Conservation (phyloP, 2,888 invertebrate genomes). For the Drosophila parthenogenetica region DNA sequence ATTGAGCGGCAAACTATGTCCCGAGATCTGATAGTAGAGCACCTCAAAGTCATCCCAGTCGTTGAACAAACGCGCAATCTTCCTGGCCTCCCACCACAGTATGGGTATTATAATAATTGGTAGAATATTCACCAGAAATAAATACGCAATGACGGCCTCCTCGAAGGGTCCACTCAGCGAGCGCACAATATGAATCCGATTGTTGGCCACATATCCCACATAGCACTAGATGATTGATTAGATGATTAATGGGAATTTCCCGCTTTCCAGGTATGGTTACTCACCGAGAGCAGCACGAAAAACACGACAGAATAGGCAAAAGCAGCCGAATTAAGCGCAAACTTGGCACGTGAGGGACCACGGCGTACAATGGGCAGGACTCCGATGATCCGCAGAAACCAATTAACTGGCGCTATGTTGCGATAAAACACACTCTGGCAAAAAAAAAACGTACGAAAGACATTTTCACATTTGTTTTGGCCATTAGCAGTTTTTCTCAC, state of each 20-base stretch:
- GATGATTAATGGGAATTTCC: background rate
- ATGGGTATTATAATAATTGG: slow-evolving; percentile 88
- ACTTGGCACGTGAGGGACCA: slow-evolving; percentile 86
- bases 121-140: slow-evolving; percentile 90
- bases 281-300: slow-evolving; percentile 85
- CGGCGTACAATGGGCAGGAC: slow-evolving; percentile 87
- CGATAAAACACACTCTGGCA: slow-evolving; percentile 85
- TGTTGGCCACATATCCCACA: slow-evolving; percentile 87
- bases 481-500: slow-evolving; percentile 38
- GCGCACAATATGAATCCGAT: slow-evolving; percentile 87
- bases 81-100: slow-evolving; percentile 89
- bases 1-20: slow-evolving; percentile 86
- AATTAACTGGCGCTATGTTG: slow-evolving; percentile 85
- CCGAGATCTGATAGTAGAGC: slow-evolving; percentile 88
- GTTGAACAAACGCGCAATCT: slow-evolving; percentile 86
- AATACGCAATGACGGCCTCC: slow-evolving; percentile 91
- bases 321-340: slow-evolving; percentile 86
- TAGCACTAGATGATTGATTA: slow-evolving; percentile 83
- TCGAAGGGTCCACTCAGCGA: slow-evolving; percentile 89
- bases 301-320: slow-evolving; percentile 87
- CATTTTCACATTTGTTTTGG: background rate
- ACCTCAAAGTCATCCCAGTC: slow-evolving; percentile 90
- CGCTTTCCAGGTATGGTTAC: slow-evolving; percentile 10
- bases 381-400: slow-evolving; percentile 87
- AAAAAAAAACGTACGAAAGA: background rate